Evolutionary conservation across 2,113 vertebrate genomes (phyloP), one percentile per base, ranked within the genome.

Genomic region (Oreocharis arfaki): DNA sequence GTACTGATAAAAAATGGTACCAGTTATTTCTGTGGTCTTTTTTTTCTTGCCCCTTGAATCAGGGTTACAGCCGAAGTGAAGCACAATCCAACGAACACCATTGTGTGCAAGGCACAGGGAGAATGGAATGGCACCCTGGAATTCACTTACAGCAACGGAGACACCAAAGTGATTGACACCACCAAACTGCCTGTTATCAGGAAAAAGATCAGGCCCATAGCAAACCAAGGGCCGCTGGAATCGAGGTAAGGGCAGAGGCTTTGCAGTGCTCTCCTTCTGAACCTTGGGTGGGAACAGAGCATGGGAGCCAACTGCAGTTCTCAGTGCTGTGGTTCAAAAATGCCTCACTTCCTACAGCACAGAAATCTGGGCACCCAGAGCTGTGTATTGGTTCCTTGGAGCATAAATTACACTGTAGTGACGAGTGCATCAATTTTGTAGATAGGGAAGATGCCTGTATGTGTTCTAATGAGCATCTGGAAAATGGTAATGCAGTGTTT

Each of bases 61-160:
- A 99, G 99, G 97, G 99, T 99, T 79, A 99, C 99, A 3, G 99
- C 99, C 0, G 99, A 99, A 95, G 99, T 99, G 83, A 99, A 99
- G 95, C 99, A 99, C 97, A 99, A 98, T 76, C 98, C 98, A 6
- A 99, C 98, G 2, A 99, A 98, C 97, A 99, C 98, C 89, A 98
- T 99, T 3, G 98, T 99, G 4, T 99, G 99, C 92, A 99, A 99
- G 96, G 99, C 99, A 6, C 99, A 99, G 70, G 99, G 99, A 39
- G 99, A 99, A 30, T 99, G 99, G 99, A 99, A 99, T 1, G 99
- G 99, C 13, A 98, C 96, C 1, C 97, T 99, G 94, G 99, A 99
- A 94, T 99, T 99, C 94, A 99, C 98, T 17, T 99, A 99, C 96
- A 99, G 97, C 98, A 99, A 98, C 0, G 99, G 99, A 27, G 99